Evolutionary conservation across 2,888 invertebrate species (phyloP).

Genomic region (Julus scanicus): DNA sequence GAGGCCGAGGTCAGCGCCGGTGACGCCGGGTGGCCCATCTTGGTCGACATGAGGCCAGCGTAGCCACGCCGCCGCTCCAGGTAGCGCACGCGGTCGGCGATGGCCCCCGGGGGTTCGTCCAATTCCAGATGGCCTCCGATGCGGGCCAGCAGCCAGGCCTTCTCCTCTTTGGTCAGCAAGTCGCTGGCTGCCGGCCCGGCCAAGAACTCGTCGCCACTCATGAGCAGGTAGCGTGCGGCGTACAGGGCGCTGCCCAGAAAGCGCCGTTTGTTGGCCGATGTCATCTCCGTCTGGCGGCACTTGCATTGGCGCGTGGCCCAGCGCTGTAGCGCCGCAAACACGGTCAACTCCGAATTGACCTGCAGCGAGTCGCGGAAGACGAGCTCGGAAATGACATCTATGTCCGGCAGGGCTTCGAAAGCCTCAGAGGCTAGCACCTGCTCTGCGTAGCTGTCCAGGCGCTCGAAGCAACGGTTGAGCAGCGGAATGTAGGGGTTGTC

Average conservation of each 20-base stretch:
- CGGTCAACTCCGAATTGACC: constrained; percentile 71
- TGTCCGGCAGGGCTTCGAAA: constrained; percentile 73
- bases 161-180: constrained; percentile 71
- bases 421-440: constrained; percentile 70
- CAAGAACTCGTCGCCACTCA: constrained; percentile 74
- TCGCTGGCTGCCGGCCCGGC: constrained; percentile 72
- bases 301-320: constrained; percentile 74
- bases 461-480: constrained; percentile 75
- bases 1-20: background rate
- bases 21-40: background rate
- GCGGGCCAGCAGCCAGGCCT: constrained; percentile 63
- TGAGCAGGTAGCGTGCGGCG: constrained; percentile 75
- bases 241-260: constrained; percentile 72
- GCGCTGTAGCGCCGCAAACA: constrained; percentile 73
- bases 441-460: constrained; percentile 72
- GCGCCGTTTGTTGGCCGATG: constrained; percentile 69
- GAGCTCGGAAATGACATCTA: constrained; percentile 71
- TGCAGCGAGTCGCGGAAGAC: constrained; percentile 73
- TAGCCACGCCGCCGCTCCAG: constrained; percentile 50
- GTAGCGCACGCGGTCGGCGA: constrained; percentile 49
- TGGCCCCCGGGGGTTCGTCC: constrained; percentile 49
- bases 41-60: background rate
- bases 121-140: constrained; percentile 59
- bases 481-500: constrained; percentile 63
- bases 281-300: constrained; percentile 70